A percentile compares a stretch with the other conserved stretches of the same genome.
Evolutionary conservation across 2,113 vertebrate species (phyloP).

Genomic region (Sceloporus tristichus): DNA sequence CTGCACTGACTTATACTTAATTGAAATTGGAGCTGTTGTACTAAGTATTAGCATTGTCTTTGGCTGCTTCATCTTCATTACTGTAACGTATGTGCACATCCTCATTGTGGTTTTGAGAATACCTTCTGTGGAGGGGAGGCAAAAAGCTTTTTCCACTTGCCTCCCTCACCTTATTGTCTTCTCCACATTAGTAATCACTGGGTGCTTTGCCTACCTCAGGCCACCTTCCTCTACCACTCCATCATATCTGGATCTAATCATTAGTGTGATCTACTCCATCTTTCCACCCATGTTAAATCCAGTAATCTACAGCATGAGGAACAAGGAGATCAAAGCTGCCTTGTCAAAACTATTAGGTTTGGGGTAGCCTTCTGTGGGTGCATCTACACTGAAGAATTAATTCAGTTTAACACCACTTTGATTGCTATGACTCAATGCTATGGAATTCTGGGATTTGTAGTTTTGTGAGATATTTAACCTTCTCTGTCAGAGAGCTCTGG

Average conservation of each 20-base stretch:
- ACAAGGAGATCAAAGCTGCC: conserved; percentile 12
- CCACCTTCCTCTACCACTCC: background rate
- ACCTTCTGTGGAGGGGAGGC: background rate
- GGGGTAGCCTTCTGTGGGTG: background rate
- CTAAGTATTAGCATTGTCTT: background rate
- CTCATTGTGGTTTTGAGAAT: conserved; percentile 8
- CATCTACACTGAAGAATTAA: too few species aligned
- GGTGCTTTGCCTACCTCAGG: background rate
- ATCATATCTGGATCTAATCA: background rate
- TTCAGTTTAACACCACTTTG: too few species aligned
- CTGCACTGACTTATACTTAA: background rate
- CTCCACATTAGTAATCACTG: conserved; percentile 1
- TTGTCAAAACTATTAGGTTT: background rate
- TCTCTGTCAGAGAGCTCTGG: too few species aligned
- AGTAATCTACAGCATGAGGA: conserved; percentile 22
- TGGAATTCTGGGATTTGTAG: too few species aligned
- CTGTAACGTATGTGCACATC: background rate
- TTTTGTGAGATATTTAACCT: too few species aligned
- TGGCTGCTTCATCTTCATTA: conserved; percentile 4
- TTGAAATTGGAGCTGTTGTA: background rate
- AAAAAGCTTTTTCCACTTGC: conserved; percentile 20
- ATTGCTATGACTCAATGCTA: too few species aligned
- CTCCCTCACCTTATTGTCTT: conserved; percentile 6
- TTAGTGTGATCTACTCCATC: background rate
- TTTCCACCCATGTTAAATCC: conserved; percentile 27